Evolutionary conservation across 2,888 invertebrate species (phyloP), one percentile per base, ranked within the genome.

Genomic region (Apotomis betuletana): DNA sequence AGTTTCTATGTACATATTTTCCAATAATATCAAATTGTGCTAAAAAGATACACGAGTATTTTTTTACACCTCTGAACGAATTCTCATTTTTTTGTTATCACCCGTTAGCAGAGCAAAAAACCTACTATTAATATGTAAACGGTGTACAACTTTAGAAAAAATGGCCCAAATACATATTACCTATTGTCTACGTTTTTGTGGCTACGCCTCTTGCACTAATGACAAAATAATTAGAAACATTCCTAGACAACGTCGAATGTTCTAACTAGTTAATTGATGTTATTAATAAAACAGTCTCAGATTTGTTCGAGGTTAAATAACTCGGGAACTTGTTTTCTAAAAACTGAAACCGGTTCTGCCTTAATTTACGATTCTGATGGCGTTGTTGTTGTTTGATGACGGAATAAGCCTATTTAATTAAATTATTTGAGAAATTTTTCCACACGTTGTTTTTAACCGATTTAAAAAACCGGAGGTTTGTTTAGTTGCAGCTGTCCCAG

Each of bases 311-410:
- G 68, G 68, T 12, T 27, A 60, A 55, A 57, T 49, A 52, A 41
- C 27, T 59, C 38, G 3, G 36, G 4, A 44, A 54, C 46, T 61
- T 9, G 57, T 64, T 58, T 54, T 67, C 57, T 69, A 67, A 73
- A 73, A 69, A 65, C 12, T 8, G 6, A 55, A 64, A 70, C 70
- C 65, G 52, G 73, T 73, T 73, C 15, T 12, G 51, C 3, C 38
- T 63, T 15, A 15, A 49, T 41, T 54, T 36, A 38, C 54, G 44
- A 55, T 59, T 67, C 27, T 41, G 49, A 58, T 68, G 64, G 9
- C 36, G 41, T 5, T 27, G 46, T 55, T 49, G 44, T 67, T 10
- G 38, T 54, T 64, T 52, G 38, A 54, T 54, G 52, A 52, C 54
- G 41, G 54, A 64, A 54, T 41, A 54, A 64, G 4, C 13, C 49